phyloP scores from a whole-genome alignment of 92 coral and sea anemone species.

The Palythoa grandiflora region DNA sequence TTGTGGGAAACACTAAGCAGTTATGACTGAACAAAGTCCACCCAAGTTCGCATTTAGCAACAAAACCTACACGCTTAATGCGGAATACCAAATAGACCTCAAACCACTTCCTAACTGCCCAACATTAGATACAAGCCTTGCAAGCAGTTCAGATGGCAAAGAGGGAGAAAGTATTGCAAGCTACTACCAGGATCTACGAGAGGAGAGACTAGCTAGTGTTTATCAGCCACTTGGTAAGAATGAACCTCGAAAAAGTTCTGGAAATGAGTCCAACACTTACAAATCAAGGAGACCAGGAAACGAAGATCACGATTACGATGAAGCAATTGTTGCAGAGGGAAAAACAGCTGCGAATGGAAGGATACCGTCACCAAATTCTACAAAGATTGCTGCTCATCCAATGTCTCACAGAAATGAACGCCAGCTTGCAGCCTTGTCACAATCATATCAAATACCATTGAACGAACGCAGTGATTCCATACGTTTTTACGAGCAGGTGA shows the following conservation, averaged over 20 bases:
- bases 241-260: background rate
- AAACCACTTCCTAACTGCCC: constrained; percentile 1
- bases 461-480: background rate
- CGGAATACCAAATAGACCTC: background rate
- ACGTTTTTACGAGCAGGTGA: background rate
- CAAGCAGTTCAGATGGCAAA: background rate
- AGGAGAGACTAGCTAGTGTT: background rate
- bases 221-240: background rate
- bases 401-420: background rate
- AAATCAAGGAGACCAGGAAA: background rate
- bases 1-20: background rate
- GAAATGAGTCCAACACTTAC: background rate
- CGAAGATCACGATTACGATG: background rate
- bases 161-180: background rate
- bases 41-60: background rate
- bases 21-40: background rate
- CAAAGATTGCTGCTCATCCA: background rate
- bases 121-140: background rate
- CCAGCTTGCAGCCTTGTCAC: too few relatives aligned
- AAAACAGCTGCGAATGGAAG: background rate
- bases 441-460: too few relatives aligned
- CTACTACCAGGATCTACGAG: background rate
- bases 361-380: background rate
- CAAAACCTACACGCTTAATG: background rate
- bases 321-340: background rate